phyloP scores from a whole-genome alignment of 2,797 vertebrate genomes.

The Smutsia temminckii region DNA sequence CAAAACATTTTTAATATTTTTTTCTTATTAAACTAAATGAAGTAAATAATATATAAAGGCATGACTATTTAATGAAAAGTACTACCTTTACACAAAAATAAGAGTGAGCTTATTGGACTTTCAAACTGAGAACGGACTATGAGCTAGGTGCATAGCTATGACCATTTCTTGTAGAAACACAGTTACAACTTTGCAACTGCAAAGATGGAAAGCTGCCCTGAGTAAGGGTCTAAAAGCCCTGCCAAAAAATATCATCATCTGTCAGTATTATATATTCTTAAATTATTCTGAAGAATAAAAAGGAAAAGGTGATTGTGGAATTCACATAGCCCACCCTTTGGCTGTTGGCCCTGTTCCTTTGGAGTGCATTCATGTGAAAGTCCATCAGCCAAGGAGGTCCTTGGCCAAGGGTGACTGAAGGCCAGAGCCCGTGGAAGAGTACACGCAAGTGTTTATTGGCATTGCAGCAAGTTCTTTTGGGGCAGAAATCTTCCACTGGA shows the following conservation, averaged over 20 bases:
- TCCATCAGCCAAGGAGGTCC: neutral
- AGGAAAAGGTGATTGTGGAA: constrained; percentile 38
- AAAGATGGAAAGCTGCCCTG: constrained; percentile 43
- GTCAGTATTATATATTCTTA: constrained; percentile 32
- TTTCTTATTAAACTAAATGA: constrained; percentile 31
- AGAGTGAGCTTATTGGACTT: neutral
- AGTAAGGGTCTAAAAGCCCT: neutral
- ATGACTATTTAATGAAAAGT: neutral
- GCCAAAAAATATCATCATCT: constrained; percentile 17
- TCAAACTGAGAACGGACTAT: neutral
- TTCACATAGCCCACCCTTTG: neutral
- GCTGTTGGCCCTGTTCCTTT: neutral
- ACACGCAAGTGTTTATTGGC: neutral
- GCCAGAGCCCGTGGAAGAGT: neutral
- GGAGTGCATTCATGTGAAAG: neutral
- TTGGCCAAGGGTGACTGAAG: neutral
- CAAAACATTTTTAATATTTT: neutral
- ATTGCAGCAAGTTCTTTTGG: neutral
- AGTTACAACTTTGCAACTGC: constrained; percentile 16
- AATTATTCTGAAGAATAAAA: constrained; percentile 49
- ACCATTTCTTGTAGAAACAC: constrained; percentile 43
- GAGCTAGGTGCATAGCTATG: constrained; percentile 17
- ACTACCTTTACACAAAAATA: constrained; percentile 34
- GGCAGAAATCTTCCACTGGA: neutral
- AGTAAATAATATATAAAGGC: neutral